A percentile compares a stretch with the other conserved stretches of the same genome.
Evolutionary conservation across 2,113 vertebrate species (phyloP).

Genomic region (Daphoenositta chrysoptera): DNA sequence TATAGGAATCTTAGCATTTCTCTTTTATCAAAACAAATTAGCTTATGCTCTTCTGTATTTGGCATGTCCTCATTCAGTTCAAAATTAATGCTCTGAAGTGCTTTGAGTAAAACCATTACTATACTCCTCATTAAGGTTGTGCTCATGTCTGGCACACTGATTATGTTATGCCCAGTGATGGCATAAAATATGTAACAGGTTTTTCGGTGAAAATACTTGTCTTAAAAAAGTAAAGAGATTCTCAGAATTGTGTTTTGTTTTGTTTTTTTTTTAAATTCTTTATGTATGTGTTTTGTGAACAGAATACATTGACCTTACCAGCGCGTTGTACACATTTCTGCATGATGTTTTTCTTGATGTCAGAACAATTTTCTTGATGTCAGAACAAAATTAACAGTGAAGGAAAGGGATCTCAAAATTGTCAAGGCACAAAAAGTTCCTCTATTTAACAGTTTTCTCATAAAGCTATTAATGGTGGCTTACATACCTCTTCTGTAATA

Average conservation of each 20-base stretch:
- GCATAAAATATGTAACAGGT: not conserved
- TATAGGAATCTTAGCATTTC: not conserved
- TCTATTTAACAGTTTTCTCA: not conserved
- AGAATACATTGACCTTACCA: not conserved
- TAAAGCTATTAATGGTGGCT: not conserved
- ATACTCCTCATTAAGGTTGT: not conserved
- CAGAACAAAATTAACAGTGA: not conserved
- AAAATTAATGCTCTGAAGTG: not conserved
- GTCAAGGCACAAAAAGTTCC: not conserved
- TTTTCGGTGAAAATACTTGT: not conserved
- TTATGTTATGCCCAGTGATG: not conserved
- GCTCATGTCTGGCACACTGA: fast-evolving
- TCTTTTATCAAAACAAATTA: not conserved
- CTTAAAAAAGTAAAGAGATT: not conserved
- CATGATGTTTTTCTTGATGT: fast-evolving
- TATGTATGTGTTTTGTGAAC: not conserved
- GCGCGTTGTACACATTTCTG: not conserved
- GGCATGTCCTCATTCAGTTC: not conserved
- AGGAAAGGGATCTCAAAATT: not conserved
- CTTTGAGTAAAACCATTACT: not conserved
- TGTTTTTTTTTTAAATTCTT: not conserved
- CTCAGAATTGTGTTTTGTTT: not conserved
- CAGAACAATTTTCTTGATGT: not conserved
- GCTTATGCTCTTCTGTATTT: not conserved
- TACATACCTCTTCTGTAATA: not conserved